Evolutionary conservation across 53 echinoderm and acorn worm species (phyloP).

Genomic region (Antedon mediterranea): DNA sequence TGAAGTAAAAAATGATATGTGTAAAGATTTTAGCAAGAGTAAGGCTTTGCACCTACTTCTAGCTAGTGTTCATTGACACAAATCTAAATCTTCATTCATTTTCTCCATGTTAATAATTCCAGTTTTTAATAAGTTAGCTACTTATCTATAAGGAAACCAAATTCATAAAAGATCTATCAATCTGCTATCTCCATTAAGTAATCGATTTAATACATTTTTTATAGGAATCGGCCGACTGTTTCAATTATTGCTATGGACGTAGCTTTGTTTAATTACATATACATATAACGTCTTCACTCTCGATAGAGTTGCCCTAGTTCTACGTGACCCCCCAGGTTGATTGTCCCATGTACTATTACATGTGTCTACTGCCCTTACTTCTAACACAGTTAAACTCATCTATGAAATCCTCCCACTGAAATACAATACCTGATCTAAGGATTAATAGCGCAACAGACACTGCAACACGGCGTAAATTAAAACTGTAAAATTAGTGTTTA

Average conservation of each 20-base stretch:
- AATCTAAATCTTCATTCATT: too few species aligned
- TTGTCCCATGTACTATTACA: neutral
- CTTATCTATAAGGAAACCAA: too few species aligned
- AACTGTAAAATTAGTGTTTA: neutral
- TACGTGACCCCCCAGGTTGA: neutral
- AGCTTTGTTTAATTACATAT: neutral
- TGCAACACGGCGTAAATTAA: neutral
- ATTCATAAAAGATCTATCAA: neutral
- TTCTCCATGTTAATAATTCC: too few species aligned
- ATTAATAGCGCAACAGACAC: neutral
- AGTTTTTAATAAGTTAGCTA: too few species aligned
- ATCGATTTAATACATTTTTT: neutral
- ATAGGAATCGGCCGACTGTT: neutral
- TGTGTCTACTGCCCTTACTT: neutral
- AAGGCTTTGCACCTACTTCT: too few species aligned
- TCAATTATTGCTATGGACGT: neutral
- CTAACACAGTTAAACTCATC: neutral
- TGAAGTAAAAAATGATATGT: too few species aligned
- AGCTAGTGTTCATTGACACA: too few species aligned
- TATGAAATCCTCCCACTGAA: neutral
- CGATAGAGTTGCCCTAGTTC: neutral
- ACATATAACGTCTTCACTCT: neutral
- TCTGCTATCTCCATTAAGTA: neutral
- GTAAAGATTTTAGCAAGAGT: too few species aligned
- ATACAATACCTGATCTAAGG: neutral